Evolutionary conservation across 2,113 vertebrate genomes (phyloP), one percentile per base, ranked within the genome.

Genomic region (Microcebus murinus): DNA sequence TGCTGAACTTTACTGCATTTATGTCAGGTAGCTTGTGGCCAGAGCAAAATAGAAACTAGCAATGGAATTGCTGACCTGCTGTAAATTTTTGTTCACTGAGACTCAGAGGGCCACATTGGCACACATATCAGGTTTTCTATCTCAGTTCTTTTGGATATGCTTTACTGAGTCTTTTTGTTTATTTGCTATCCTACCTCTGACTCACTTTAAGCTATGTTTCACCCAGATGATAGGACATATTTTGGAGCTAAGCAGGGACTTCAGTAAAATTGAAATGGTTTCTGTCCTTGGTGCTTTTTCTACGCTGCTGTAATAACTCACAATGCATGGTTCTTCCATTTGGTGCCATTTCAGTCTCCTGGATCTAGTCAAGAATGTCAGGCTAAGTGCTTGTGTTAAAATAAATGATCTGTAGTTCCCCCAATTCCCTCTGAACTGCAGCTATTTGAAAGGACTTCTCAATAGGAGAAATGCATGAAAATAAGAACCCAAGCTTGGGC

Each of bases 131-230:
- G 57, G 8, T 84, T 70, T 91, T 73, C 50, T 67, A 13, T 76
- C 39, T 55, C 77, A 70, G 21, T 45, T 91, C 21, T 70, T 55
- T 85, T 73, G 21, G 31, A 15, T 61, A 31, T 74, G 8, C 67
- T 82, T 95, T 67, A 70, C 12, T 25, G 52, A 86, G 14, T 3
- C 34, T 71, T 91, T 63, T 87, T 96, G 59, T 91, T 96, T 93
- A 86, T 92, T 94, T 82, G 57, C 39, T 96, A 4, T 67, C 48
- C 27, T 67, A 20, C 83, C 61, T 71, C 61, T 77, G 83, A 65
- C 36, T 65, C 20, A 45, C 31, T 87, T 18, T 73, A 29, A 91
- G 67, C 52, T 76, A 67, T 84, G 61, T 93, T 82, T 91, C 59
- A 79, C 52, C 14, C 55, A 68, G 50, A 93, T 55, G 31, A 84